Evolutionary conservation across 1,140 invertebrate genomes (phyloP).

Genomic region (Tigriopus japonicus): DNA sequence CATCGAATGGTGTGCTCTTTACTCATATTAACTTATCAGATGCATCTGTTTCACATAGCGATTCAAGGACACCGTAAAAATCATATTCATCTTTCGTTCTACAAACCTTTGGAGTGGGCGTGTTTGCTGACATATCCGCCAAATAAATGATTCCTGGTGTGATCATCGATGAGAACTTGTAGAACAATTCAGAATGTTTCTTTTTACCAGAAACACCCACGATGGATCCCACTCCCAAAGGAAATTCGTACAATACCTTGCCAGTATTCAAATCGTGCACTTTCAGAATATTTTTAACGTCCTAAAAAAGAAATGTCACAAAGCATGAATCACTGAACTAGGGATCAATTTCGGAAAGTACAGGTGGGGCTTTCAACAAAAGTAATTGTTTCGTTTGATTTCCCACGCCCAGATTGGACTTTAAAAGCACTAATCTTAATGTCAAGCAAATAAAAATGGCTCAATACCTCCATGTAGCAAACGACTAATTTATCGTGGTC

Average conservation of each 20-base stretch:
- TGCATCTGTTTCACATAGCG: too few relatives aligned
- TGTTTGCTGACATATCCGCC: constrained; percentile 6
- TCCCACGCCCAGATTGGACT: too few relatives aligned
- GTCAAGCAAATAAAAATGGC: too few relatives aligned
- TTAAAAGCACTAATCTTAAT: too few relatives aligned
- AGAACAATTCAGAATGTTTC: constrained; percentile 75
- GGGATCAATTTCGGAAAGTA: too few relatives aligned
- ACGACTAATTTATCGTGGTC: constrained; percentile 68
- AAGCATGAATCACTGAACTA: too few relatives aligned
- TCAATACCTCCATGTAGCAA: constrained; percentile 48
- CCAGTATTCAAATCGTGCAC: constrained; percentile 33
- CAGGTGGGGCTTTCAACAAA: too few relatives aligned
- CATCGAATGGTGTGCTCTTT: too few relatives aligned
- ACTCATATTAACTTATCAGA: too few relatives aligned
- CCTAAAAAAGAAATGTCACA: constrained; percentile 27
- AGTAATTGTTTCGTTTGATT: too few relatives aligned
- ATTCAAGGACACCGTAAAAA: too few relatives aligned
- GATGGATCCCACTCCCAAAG: constrained; percentile 68
- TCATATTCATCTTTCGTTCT: neutral
- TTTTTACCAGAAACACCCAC: constrained; percentile 63
- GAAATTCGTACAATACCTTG: constrained; percentile 44
- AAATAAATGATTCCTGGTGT: constrained; percentile 39
- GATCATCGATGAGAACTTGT: constrained; percentile 79
- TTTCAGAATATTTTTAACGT: constrained; percentile 55
- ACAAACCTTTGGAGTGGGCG: neutral